Evolutionary conservation across 1,140 invertebrate genomes (phyloP).

Genomic region (honey bee (Apis mellifera)): Amel_HAv3.1 CM009935.2:10976001-10976500

Average conservation of each 20-base stretch:
- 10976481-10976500: too few species aligned
- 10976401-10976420: neutral
- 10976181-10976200: neutral
- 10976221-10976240: neutral
- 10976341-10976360: conserved; percentile 85
- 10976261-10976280: neutral
- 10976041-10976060: neutral
- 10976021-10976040: neutral
- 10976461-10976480: too few species aligned
- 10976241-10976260: neutral
- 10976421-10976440: too few species aligned
- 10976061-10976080: neutral
- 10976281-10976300: conserved; percentile 85
- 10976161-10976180: neutral
- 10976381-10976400: neutral
- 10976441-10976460: too few species aligned
- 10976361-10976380: conserved; percentile 79
- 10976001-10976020: conserved; percentile 11
- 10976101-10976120: neutral
- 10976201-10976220: neutral
- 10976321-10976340: conserved; percentile 83
- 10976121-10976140: neutral
- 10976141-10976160: neutral
- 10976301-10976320: conserved; percentile 83
- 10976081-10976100: neutral